Percentiles rank a stretch among this genome's conserved stretches.
Evolutionary conservation across 1,140 invertebrate genomes (phyloP).

Genomic region (Brachionus calyciflorus): DNA sequence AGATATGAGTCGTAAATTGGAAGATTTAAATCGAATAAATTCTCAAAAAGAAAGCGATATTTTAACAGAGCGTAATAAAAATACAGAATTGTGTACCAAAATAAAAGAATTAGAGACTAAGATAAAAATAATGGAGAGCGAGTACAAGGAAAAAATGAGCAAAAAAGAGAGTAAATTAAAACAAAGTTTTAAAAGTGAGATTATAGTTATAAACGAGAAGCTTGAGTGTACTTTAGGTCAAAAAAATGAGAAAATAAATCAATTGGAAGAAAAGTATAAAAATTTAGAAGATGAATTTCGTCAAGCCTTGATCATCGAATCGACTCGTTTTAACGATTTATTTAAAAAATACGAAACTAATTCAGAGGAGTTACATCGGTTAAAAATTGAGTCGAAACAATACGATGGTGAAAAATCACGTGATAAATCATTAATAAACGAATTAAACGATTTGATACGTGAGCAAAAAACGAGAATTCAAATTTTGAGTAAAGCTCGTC

Average conservation of each 20-base stretch:
- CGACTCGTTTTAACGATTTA: conserved; percentile 26
- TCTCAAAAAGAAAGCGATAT: background rate
- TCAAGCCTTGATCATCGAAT: conserved; percentile 30
- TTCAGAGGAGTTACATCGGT: background rate
- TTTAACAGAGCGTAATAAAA: background rate
- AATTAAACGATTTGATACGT: conserved; percentile 36
- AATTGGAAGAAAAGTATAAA: conserved; percentile 25
- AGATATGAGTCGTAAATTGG: background rate
- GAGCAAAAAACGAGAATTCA: conserved; percentile 33
- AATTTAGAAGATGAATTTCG: conserved; percentile 36
- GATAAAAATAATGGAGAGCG: background rate
- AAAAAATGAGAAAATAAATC: conserved; percentile 8
- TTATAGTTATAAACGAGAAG: too few species aligned
- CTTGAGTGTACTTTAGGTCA: background rate
- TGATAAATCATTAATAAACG: conserved; percentile 18
- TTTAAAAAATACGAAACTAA: conserved; percentile 10
- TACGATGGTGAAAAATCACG: background rate
- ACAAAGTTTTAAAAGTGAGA: background rate
- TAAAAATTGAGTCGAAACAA: background rate
- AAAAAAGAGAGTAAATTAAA: conserved; percentile 34
- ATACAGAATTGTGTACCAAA: background rate
- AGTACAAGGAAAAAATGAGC: background rate
- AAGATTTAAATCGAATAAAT: background rate
- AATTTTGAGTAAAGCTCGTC: conserved; percentile 8
- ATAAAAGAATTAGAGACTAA: background rate